Percentiles rank a stretch among this genome's conserved stretches.
phyloP scores from a whole-genome alignment of 2,888 invertebrate genomes.

The Nezara viridula region DNA sequence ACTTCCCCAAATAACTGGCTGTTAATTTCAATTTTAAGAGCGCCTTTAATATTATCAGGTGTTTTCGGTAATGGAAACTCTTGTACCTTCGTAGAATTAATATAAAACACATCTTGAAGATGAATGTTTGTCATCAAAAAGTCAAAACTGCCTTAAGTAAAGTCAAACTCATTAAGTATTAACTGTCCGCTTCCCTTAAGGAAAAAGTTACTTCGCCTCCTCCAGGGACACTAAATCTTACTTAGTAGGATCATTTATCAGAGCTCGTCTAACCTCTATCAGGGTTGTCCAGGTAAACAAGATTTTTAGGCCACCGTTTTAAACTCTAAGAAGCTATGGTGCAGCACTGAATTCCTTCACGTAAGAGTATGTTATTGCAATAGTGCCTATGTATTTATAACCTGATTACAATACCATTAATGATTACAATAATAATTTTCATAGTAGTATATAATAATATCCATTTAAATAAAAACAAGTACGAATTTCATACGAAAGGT shows the following conservation, averaged over 20 bases:
- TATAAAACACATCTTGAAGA: background rate
- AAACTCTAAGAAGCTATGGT: background rate
- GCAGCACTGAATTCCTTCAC: too few species aligned
- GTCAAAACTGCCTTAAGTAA: background rate
- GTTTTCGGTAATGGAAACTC: background rate
- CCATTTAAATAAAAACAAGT: too few species aligned
- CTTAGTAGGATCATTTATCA: slow-evolving; percentile 16
- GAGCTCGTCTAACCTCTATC: background rate
- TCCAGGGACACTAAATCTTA: background rate
- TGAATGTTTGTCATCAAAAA: background rate
- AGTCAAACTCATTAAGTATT: background rate
- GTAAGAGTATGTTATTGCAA: too few species aligned
- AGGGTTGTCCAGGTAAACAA: background rate
- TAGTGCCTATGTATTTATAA: too few species aligned
- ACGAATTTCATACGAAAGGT: too few species aligned
- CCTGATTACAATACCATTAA: too few species aligned
- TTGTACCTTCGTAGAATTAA: background rate
- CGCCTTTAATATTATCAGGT: background rate
- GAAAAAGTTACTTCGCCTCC: background rate
- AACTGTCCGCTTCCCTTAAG: background rate
- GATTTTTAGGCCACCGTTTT: background rate
- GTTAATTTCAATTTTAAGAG: background rate
- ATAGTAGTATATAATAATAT: too few species aligned
- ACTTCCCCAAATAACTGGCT: too few species aligned
- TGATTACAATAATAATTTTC: too few species aligned